Evolutionary conservation across 1,140 invertebrate species (phyloP).

Genomic region (Nymphalis io): DNA sequence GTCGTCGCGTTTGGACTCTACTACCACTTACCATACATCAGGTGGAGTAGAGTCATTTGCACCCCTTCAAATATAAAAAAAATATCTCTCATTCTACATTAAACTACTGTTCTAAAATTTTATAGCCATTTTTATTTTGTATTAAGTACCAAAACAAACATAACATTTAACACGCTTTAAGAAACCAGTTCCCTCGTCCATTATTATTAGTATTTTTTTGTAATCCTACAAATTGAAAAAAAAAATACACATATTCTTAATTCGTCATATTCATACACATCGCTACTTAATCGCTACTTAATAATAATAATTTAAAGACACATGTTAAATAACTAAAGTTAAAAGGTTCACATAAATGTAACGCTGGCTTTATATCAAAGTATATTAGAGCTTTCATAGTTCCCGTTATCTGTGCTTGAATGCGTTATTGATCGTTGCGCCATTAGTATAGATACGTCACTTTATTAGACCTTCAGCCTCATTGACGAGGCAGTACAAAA

Average conservation of each 20-base stretch:
- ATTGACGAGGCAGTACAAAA: constrained; percentile 18
- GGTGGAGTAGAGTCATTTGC: no score
- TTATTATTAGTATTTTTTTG: neutral
- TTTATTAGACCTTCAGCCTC: constrained; percentile 22
- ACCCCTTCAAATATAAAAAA: no score
- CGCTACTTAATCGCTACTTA: neutral
- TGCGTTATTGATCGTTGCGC: constrained; percentile 36
- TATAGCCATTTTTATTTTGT: neutral
- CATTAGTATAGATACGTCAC: constrained; percentile 23
- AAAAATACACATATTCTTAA: neutral
- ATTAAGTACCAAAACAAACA: neutral
- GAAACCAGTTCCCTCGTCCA: neutral
- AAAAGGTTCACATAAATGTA: constrained; percentile 2
- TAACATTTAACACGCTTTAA: neutral
- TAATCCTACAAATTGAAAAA: neutral
- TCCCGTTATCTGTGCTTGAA: constrained; percentile 30
- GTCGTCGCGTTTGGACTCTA: no score
- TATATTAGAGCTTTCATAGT: constrained; percentile 29
- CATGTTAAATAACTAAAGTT: neutral
- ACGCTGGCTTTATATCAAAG: constrained; percentile 3
- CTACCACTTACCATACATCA: no score
- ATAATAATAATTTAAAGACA: constrained; percentile 7
- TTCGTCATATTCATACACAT: neutral
- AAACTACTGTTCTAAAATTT: neutral
- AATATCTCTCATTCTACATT: neutral